These are phyloP conservation scores for Microtus montanus DNA, from an alignment of 2,113 vertebrate species.

Conservation along the genomic window DNA sequence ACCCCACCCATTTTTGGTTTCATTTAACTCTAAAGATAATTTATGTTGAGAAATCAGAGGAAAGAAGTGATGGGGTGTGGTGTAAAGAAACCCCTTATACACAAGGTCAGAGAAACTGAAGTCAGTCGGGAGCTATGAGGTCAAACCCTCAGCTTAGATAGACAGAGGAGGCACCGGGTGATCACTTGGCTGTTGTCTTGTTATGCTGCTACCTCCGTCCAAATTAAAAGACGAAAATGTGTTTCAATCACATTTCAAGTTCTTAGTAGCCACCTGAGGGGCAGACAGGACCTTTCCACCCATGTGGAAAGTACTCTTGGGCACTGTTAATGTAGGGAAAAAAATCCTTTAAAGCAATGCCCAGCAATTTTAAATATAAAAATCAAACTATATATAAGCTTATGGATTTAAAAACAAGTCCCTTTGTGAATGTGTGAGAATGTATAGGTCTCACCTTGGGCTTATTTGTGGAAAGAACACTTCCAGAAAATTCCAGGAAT, in stretches of 20 bases:
- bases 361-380: conserved; percentile 26
- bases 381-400: background rate
- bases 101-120: background rate
- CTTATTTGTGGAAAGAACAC: background rate
- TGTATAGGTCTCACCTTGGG: background rate
- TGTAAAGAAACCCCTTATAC: background rate
- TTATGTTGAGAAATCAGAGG: background rate
- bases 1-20: background rate
- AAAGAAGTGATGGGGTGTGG: background rate
- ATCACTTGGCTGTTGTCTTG: background rate
- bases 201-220: background rate
- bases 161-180: accelerated
- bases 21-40: background rate
- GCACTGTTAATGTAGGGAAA: background rate
- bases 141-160: background rate
- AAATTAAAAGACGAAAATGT: background rate
- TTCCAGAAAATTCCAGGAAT: background rate
- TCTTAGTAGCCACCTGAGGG: background rate
- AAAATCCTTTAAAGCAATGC: background rate
- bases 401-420: background rate
- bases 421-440: background rate
- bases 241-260: background rate
- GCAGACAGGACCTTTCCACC: background rate
- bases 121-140: background rate
- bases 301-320: background rate